Evolutionary conservation across 1,140 invertebrate genomes (phyloP).

Genomic region (Leptinotarsa defecta): DNA sequence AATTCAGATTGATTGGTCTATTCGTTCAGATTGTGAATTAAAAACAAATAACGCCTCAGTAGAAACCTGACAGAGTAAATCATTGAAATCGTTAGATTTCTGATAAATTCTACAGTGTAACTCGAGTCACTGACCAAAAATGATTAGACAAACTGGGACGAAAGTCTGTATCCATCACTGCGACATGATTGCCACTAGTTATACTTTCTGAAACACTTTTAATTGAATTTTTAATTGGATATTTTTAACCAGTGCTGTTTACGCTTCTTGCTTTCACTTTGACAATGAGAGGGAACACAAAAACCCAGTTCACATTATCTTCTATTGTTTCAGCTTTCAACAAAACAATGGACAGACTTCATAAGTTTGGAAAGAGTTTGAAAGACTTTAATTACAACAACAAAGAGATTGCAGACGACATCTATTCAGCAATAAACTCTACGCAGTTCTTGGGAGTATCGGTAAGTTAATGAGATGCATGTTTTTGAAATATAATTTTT

Average conservation of each 20-base stretch:
- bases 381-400: slow-evolving; percentile 98
- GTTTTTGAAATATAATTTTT: too few relatives aligned
- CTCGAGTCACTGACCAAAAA: too few relatives aligned
- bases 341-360: slow-evolving; percentile 88
- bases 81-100: too few relatives aligned
- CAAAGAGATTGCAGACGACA: slow-evolving; percentile 91
- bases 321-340: slow-evolving; percentile 77
- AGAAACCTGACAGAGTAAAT: too few relatives aligned
- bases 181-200: not conserved
- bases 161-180: too few relatives aligned
- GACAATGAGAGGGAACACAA: not conserved
- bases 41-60: too few relatives aligned
- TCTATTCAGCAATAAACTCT: slow-evolving; percentile 96
- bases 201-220: not conserved
- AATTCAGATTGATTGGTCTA: too few relatives aligned
- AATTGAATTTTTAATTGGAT: not conserved
- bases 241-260: not conserved
- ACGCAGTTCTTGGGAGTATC: slow-evolving; percentile 98
- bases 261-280: not conserved
- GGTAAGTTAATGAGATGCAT: slow-evolving; percentile 64
- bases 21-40: too few relatives aligned
- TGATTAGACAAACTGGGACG: too few relatives aligned
- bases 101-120: too few relatives aligned
- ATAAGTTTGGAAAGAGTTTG: slow-evolving; percentile 77
- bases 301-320: not conserved